Evolutionary conservation across 2,888 invertebrate species (phyloP), one percentile per base, ranked within the genome.

Genomic region (Bellardia bayeri): DNA sequence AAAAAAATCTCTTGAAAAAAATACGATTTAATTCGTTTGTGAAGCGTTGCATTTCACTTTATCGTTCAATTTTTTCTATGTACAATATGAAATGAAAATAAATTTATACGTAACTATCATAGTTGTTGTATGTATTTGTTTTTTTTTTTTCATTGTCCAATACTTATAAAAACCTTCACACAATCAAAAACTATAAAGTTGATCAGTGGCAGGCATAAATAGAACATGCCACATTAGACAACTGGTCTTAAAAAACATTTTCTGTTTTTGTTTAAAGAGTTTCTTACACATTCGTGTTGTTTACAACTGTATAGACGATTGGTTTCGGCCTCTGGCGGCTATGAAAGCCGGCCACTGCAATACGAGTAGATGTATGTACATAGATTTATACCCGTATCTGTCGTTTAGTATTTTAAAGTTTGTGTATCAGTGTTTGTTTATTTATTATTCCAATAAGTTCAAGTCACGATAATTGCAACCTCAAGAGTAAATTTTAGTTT

Each of bases 381-480:
- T 4, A 33, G 0, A 5, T 5, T 1, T 33, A 2, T 37, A 23
- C 40, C 40, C 42, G 9, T 7, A 9, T 13, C 45, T 54, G 23
- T 72, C 16, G 30, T 45, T 71, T 30, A 37, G 66, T 45, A 14
- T 9, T 23, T 40, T 71, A 14, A 45, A 78, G 16, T 61, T 6
- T 51, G 14, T 81, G 56, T 79, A 23, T 71, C 45, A 71, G 40
- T 69, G 74, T 66, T 40, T 64, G 66, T 5, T 58, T 58, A 68
- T 88, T 87, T 89, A 85, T 88, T 88, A 89, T 89, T 82, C 87
- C 86, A 88, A 89, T 90, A 90, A 90, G 90, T 91, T 91, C 91
- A 91, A 92, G 93, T 92, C 93, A 92, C 92, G 92, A 92, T 92
- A 92, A 92, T 92, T 92, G 92, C 92, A 91, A 92, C 90, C 91